Conservation (phyloP, 2,888 invertebrate species). For the Eristalis arbustorum region DNA sequence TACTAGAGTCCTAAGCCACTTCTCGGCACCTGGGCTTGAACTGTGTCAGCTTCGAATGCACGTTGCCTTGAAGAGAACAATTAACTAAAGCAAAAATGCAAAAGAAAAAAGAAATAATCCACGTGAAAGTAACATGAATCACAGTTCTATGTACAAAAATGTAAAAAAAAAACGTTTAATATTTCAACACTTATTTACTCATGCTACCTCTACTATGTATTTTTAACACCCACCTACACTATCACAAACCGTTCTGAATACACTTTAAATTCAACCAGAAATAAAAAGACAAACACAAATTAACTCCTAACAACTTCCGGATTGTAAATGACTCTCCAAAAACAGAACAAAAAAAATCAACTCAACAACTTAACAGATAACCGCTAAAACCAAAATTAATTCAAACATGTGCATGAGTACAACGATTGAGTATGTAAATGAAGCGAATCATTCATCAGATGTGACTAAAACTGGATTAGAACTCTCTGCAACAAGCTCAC, state of each 20-base stretch:
- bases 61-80: too few relatives aligned
- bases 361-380: conserved; percentile 22
- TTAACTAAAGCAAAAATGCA: too few relatives aligned
- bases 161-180: not conserved
- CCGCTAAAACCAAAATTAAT: conserved; percentile 3
- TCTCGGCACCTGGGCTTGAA: too few relatives aligned
- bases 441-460: conserved; percentile 37
- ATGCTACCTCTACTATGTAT: not conserved
- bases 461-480: conserved; percentile 60
- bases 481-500: conserved; percentile 29
- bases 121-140: not conserved
- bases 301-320: conserved; percentile 32
- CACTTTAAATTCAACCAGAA: not conserved
- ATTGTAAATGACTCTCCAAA: not conserved
- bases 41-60: too few relatives aligned
- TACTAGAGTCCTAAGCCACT: too few relatives aligned
- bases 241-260: not conserved
- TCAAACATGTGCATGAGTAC: not conserved
- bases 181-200: not conserved
- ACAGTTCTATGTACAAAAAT: not conserved
- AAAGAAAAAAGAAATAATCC: not conserved
- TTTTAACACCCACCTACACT: not conserved
- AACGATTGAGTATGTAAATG: not conserved
- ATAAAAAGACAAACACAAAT: not conserved
- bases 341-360: not conserved